Conservation (phyloP, 2,888 invertebrate genomes). For the Arenicola marina region DNA sequence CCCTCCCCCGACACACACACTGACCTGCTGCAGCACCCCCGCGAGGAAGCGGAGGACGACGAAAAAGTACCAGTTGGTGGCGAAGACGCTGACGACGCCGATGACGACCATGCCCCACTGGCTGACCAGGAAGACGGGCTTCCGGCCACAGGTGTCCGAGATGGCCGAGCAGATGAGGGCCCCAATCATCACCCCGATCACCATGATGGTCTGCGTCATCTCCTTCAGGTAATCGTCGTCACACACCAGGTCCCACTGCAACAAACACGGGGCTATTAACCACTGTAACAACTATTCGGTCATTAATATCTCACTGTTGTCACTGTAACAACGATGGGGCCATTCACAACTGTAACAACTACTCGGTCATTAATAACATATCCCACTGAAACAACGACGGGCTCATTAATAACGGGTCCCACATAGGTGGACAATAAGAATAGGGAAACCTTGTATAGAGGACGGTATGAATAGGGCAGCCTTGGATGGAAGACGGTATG, state of each 20-base stretch:
- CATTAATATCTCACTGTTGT: too few relatives aligned
- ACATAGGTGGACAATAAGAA: too few relatives aligned
- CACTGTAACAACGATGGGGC: too few relatives aligned
- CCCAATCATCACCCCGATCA: slow-evolving; percentile 38
- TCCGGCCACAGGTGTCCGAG: slow-evolving; percentile 36
- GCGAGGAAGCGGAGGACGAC: slow-evolving; percentile 34
- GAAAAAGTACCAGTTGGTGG: slow-evolving; percentile 36
- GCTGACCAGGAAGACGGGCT: slow-evolving; percentile 38
- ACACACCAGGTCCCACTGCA: slow-evolving; percentile 43
- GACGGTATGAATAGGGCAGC: too few relatives aligned
- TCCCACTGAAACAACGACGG: too few relatives aligned
- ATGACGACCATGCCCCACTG: slow-evolving; percentile 36
- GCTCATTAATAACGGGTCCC: too few relatives aligned
- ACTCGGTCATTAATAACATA: too few relatives aligned
- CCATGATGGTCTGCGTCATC: slow-evolving; percentile 36
- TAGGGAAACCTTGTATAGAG: too few relatives aligned
- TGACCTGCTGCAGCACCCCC: slow-evolving; percentile 40
- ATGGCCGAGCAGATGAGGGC: slow-evolving; percentile 37
- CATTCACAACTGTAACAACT: too few relatives aligned
- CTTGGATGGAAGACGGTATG: too few relatives aligned
- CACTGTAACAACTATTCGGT: not conserved
- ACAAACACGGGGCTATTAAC: too few relatives aligned
- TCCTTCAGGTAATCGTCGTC: slow-evolving; percentile 32
- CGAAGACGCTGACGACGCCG: slow-evolving; percentile 32
- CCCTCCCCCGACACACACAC: not conserved